phyloP scores from a whole-genome alignment of 1,140 invertebrate genomes.

The Aplysia californica region DNA sequence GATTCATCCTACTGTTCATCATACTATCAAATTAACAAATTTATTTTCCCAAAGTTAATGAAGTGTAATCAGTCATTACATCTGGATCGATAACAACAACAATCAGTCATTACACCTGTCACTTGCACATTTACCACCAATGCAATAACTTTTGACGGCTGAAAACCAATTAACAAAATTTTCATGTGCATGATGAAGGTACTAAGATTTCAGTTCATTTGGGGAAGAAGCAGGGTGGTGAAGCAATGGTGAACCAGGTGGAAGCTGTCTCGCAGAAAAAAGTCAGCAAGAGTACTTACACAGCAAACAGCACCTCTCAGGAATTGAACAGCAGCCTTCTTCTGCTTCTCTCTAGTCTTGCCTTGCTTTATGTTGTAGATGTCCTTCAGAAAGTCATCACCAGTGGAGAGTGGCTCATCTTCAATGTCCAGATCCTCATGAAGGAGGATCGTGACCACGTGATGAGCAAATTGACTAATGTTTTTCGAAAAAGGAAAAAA shows the following conservation, averaged over 20 bases:
- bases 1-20: no score
- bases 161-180: no score
- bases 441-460: conserved; percentile 19
- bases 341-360: conserved; percentile 21
- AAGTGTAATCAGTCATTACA: no score
- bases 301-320: conserved; percentile 20
- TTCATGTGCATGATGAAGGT: not conserved
- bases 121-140: not conserved
- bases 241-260: no score
- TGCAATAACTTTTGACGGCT: not conserved
- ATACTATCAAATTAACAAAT: no score
- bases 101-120: not conserved
- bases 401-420: conserved; percentile 14
- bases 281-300: conserved; percentile 12
- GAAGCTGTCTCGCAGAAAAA: not conserved
- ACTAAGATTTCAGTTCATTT: not conserved
- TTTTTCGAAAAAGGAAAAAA: no score
- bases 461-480: conserved; percentile 26
- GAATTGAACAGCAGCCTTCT: conserved; percentile 22
- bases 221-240: no score
- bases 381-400: conserved; percentile 17
- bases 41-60: no score
- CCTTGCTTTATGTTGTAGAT: conserved; percentile 15
- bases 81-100: not conserved
- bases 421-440: conserved; percentile 25